Percentiles rank a stretch among this genome's conserved stretches.
Conservation (phyloP, 2,888 invertebrate genomes). For the Conchocele bisecta region DNA sequence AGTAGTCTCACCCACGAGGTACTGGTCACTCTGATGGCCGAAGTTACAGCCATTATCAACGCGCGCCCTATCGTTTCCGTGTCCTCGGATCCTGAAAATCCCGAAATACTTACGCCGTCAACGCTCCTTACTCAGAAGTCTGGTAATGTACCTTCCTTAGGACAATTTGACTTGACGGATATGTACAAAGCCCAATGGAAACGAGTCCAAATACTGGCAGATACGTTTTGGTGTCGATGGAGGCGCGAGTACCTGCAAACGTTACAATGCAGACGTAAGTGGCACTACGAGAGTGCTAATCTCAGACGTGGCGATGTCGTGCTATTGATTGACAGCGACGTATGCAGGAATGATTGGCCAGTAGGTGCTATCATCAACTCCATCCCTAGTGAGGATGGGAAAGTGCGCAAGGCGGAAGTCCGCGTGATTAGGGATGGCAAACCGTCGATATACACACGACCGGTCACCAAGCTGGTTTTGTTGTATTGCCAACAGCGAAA, state of each 20-base stretch:
- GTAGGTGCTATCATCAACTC: slow-evolving; percentile 17
- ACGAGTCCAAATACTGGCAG: slow-evolving; percentile 31
- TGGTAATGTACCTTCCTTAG: not conserved
- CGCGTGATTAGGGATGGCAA: slow-evolving; percentile 6
- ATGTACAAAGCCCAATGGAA: slow-evolving; percentile 32
- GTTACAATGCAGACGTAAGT: slow-evolving; percentile 29
- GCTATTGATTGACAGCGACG: slow-evolving; percentile 17
- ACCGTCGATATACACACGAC: slow-evolving; percentile 13
- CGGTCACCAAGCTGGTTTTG: too few species aligned
- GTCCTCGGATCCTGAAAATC: slow-evolving; percentile 20
- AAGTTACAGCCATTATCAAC: slow-evolving; percentile 18
- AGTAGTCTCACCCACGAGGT: slow-evolving; percentile 24
- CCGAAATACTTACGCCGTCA: slow-evolving; percentile 24
- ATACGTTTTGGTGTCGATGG: slow-evolving; percentile 39
- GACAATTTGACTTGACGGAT: slow-evolving; percentile 13
- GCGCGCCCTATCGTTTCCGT: slow-evolving; percentile 18
- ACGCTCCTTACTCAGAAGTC: slow-evolving; percentile 28
- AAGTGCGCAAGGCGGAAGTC: slow-evolving; percentile 28
- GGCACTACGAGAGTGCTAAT: slow-evolving; percentile 13
- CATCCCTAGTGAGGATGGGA: slow-evolving; percentile 22
- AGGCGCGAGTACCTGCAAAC: slow-evolving; percentile 26
- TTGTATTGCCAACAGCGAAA: too few species aligned
- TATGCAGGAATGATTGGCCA: slow-evolving; percentile 24
- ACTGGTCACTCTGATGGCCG: slow-evolving; percentile 21
- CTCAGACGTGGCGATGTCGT: slow-evolving; percentile 17